Conservation (phyloP, 2,888 invertebrate genomes). For the Aplocera efformata region DNA sequence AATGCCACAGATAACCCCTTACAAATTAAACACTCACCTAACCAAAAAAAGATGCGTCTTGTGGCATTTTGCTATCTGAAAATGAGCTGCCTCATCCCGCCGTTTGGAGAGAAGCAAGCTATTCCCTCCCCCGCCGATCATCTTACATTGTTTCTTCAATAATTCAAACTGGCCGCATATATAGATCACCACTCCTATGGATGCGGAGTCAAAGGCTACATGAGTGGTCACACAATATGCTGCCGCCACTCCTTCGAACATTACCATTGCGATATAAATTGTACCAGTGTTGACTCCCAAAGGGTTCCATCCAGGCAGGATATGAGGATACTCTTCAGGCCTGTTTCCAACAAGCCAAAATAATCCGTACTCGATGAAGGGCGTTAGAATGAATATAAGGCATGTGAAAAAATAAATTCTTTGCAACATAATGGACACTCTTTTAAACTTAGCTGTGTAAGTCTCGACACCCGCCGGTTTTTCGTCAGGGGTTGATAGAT, state of each 20-base stretch:
- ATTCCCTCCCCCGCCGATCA: conserved; percentile 49
- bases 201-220: conserved; percentile 50
- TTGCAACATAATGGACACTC: conserved; percentile 35
- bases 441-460: conserved; percentile 45
- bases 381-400: conserved; percentile 47
- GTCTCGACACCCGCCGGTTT: conserved; percentile 26
- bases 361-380: conserved; percentile 50
- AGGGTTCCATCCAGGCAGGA: conserved; percentile 55
- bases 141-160: conserved; percentile 44
- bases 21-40: conserved; percentile 43
- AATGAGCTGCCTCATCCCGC: conserved; percentile 49
- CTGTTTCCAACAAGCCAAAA: conserved; percentile 26
- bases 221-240: conserved; percentile 54
- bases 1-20: too few species aligned
- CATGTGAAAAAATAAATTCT: conserved; percentile 49
- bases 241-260: conserved; percentile 45
- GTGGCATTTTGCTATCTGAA: conserved; percentile 51
- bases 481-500: conserved; percentile 34
- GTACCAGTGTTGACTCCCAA: conserved; percentile 36
- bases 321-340: conserved; percentile 43
- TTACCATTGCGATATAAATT: conserved; percentile 42
- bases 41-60: conserved; percentile 40
- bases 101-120: conserved; percentile 28
- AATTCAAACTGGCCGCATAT: conserved; percentile 55
- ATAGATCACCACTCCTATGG: conserved; percentile 58